Percentiles rank a stretch among this genome's conserved stretches.
phyloP scores from a whole-genome alignment of 2,888 invertebrate genomes.

The Trissolcus japonicus region DNA sequence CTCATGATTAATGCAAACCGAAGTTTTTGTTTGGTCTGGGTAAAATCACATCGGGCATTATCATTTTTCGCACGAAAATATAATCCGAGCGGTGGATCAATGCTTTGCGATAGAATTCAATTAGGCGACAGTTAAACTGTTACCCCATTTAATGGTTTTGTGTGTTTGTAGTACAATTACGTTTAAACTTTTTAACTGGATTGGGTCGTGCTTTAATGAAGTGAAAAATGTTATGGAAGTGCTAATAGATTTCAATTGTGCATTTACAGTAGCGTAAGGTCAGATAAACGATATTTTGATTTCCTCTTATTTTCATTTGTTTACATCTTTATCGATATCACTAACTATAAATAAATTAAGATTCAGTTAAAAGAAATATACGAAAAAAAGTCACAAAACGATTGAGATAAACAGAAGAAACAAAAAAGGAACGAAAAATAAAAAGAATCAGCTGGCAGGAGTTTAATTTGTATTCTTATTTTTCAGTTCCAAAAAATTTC shows the following conservation, averaged over 20 bases:
- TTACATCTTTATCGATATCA: neutral
- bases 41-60: neutral
- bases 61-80: neutral
- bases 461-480: neutral
- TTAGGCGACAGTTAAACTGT: conserved; percentile 19
- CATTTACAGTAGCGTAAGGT: neutral
- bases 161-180: conserved; percentile 18
- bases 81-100: neutral
- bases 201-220: conserved; percentile 16
- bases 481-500: neutral
- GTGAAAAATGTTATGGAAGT: neutral
- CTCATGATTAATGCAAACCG: too few species aligned
- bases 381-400: too few species aligned
- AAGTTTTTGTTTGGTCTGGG: too few species aligned
- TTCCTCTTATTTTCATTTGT: neutral
- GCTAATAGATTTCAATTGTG: neutral
- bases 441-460: too few species aligned
- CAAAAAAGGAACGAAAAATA: neutral
- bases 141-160: conserved; percentile 16
- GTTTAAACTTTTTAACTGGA: conserved; percentile 17
- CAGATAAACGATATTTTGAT: neutral
- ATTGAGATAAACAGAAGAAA: neutral
- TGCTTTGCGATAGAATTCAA: conserved; percentile 4
- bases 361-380: too few species aligned
- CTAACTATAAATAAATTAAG: too few species aligned